These are phyloP conservation scores for Leptopilina syphax DNA, from an alignment of 2,888 invertebrate genomes.

Conservation along the genomic window DNA sequence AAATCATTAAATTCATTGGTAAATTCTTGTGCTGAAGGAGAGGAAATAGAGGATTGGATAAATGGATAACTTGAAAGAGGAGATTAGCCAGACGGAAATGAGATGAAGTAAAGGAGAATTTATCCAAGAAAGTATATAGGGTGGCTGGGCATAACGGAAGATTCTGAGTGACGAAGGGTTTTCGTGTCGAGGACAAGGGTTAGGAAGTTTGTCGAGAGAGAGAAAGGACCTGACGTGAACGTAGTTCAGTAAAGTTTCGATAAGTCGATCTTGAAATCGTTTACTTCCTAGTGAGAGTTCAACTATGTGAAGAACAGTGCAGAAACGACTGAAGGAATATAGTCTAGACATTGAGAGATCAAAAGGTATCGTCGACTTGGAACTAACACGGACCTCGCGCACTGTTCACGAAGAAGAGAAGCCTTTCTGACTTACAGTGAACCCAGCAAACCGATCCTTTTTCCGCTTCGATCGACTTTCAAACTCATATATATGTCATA, in stretches of 20 bases:
- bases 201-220: conserved; percentile 25
- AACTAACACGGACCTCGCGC: conserved; percentile 67
- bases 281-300: conserved; percentile 64
- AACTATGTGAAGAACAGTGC: conserved; percentile 56
- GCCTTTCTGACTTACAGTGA: conserved; percentile 55
- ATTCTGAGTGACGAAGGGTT: conserved; percentile 45
- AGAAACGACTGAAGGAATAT: conserved; percentile 58
- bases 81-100: conserved; percentile 11
- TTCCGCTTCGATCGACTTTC: conserved; percentile 41
- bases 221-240: conserved; percentile 60
- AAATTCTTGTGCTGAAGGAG: not conserved
- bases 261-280: conserved; percentile 67
- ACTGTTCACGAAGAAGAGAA: conserved; percentile 56
- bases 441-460: conserved; percentile 48
- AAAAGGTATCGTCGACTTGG: conserved; percentile 70
- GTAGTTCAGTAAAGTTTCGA: conserved; percentile 68
- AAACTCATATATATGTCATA: conserved; percentile 56
- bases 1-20: conserved; percentile 9
- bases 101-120: conserved; percentile 40
- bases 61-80: not conserved
- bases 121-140: conserved; percentile 33
- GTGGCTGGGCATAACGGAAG: not conserved
- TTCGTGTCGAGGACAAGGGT: conserved; percentile 5
- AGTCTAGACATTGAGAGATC: conserved; percentile 71
- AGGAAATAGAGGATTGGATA: not conserved